Percentiles rank a stretch among this genome's conserved stretches.
Conservation (phyloP, 2,797 vertebrate species). For the Nyctibius grandis region DNA sequence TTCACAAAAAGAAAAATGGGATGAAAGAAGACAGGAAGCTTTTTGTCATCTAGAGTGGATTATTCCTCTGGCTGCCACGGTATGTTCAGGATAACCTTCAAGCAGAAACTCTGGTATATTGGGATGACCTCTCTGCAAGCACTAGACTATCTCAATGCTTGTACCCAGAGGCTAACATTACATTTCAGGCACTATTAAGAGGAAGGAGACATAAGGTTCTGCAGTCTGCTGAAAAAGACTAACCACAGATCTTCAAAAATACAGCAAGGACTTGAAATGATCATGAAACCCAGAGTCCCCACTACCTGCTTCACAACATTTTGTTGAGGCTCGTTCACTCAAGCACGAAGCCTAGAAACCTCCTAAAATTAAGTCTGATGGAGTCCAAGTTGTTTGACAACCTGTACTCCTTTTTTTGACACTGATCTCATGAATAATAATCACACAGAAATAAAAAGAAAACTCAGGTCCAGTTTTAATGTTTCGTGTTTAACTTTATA, state of each 20-base stretch:
- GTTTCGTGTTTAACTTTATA: background rate
- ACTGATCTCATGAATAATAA: background rate
- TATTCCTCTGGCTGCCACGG: background rate
- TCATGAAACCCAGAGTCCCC: background rate
- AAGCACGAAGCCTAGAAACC: background rate
- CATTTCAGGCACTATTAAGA: background rate
- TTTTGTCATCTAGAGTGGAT: background rate
- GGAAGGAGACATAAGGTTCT: background rate
- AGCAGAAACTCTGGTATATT: background rate
- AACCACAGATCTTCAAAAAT: background rate
- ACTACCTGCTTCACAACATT: background rate
- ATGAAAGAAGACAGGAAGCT: background rate
- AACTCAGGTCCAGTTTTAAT: background rate
- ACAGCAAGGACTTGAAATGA: background rate
- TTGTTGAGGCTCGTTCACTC: background rate
- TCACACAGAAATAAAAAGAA: background rate
- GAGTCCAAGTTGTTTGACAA: background rate
- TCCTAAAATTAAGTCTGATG: background rate
- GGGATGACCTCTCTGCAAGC: background rate
- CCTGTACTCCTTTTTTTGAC: background rate
- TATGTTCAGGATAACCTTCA: background rate
- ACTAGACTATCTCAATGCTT: background rate
- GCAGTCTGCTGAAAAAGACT: background rate
- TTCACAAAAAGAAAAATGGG: background rate
- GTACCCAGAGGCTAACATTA: background rate